Conservation (phyloP, 2,888 invertebrate species). For the Tyria jacobaeae region DNA sequence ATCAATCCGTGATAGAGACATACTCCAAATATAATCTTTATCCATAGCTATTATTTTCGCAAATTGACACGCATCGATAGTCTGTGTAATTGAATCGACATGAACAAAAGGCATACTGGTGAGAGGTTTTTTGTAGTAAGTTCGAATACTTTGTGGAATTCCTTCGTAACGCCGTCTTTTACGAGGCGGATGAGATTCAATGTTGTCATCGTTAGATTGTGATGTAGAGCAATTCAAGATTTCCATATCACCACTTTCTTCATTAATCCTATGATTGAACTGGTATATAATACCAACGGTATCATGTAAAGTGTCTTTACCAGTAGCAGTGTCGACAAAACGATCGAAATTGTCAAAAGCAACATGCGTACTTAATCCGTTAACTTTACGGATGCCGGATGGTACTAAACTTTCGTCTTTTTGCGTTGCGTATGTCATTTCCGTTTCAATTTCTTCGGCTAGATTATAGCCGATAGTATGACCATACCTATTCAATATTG, state of each 20-base stretch:
- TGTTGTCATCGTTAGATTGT: not conserved
- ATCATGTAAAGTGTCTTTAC: conserved; percentile 72
- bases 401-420: conserved; percentile 17
- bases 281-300: too few relatives aligned
- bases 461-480: conserved; percentile 51
- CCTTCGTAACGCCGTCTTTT: conserved; percentile 20
- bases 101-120: conserved; percentile 21
- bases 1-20: conserved; percentile 33
- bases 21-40: conserved; percentile 42
- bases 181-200: conserved; percentile 8
- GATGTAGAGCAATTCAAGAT: not conserved
- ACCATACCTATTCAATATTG: conserved; percentile 54
- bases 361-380: conserved; percentile 18
- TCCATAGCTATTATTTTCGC: conserved; percentile 1
- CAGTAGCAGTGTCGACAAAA: conserved; percentile 26
- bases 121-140: conserved; percentile 18
- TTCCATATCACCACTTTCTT: conserved; percentile 20
- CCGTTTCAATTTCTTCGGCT: conserved; percentile 55
- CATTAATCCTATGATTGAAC: conserved; percentile 8
- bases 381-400: conserved; percentile 11
- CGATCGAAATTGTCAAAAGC: conserved; percentile 38
- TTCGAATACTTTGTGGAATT: conserved; percentile 12
- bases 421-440: conserved; percentile 22
- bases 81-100: conserved; percentile 12
- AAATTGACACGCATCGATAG: conserved; percentile 14